Evolutionary conservation across 2,888 invertebrate genomes (phyloP).

Genomic region (Therioaphis trifolii): DNA sequence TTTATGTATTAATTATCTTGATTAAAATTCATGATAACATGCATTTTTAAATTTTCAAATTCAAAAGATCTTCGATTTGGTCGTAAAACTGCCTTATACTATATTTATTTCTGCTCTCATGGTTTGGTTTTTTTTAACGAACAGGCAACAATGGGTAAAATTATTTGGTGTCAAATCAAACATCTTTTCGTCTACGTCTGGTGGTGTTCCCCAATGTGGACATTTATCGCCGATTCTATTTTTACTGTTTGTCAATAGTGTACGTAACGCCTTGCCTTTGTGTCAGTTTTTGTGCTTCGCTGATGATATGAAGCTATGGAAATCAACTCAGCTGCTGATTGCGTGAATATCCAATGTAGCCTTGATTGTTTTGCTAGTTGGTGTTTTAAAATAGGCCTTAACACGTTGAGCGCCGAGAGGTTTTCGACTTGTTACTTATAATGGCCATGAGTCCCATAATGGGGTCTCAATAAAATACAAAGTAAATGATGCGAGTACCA

Average conservation of each 20-base stretch:
- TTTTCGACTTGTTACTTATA: constrained; percentile 23
- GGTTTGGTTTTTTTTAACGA: too few species aligned
- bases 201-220: background rate
- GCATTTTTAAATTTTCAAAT: too few species aligned
- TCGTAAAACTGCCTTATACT: too few species aligned
- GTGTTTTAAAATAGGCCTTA: constrained; percentile 7
- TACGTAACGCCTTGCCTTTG: background rate
- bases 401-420: constrained; percentile 32
- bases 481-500: constrained; percentile 3
- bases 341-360: background rate
- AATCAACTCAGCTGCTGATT: background rate
- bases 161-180: constrained; percentile 16
- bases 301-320: background rate
- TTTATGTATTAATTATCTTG: too few species aligned
- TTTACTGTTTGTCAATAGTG: constrained; percentile 6
- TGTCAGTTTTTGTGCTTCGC: too few species aligned
- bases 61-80: too few species aligned
- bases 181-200: background rate
- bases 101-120: too few species aligned
- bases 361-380: constrained; percentile 23
- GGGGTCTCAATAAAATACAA: constrained; percentile 26
- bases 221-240: constrained; percentile 15
- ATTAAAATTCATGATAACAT: too few species aligned
- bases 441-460: constrained; percentile 22
- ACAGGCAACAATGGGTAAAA: too few species aligned